Percentiles rank a stretch among this genome's conserved stretches.
These are phyloP conservation scores for Dryobota labecula DNA, from an alignment of 2,888 invertebrate genomes.

Conservation along the genomic window DNA sequence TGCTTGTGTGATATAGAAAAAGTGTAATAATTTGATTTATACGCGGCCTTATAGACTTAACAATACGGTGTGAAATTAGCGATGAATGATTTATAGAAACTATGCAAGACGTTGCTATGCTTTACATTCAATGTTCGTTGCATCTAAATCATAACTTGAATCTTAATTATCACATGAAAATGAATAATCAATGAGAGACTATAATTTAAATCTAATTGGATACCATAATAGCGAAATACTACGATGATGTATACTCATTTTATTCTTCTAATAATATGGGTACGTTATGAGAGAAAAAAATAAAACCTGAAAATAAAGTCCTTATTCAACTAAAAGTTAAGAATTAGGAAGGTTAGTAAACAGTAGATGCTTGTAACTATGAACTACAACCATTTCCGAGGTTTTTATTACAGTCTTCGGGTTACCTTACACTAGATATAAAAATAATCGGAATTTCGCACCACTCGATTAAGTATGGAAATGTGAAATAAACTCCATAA, in stretches of 20 bases:
- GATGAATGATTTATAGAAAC: constrained; percentile 58
- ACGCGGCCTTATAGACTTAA: constrained; percentile 43
- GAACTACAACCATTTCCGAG: neutral
- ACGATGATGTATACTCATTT: constrained; percentile 1
- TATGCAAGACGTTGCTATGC: constrained; percentile 32
- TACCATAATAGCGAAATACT: constrained; percentile 7
- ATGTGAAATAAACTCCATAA: constrained; percentile 46
- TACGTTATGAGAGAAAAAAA: neutral
- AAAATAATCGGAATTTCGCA: constrained; percentile 16
- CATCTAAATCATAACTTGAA: constrained; percentile 41
- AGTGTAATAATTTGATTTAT: constrained; percentile 62
- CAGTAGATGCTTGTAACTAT: neutral
- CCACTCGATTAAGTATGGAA: constrained; percentile 43
- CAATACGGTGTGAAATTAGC: constrained; percentile 60
- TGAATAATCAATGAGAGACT: constrained; percentile 39
- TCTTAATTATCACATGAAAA: constrained; percentile 16
- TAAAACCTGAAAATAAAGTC: neutral
- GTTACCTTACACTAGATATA: constrained; percentile 2
- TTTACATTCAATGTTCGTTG: constrained; percentile 39
- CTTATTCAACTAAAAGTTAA: neutral
- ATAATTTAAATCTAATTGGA: constrained; percentile 32
- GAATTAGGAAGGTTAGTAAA: neutral
- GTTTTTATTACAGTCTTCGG: constrained; percentile 1
- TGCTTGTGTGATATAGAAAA: constrained; percentile 50
- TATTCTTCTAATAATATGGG: neutral